A percentile compares a stretch with the other conserved stretches of the same genome.
Evolutionary conservation across 2,113 vertebrate genomes (phyloP).

Genomic region (Forbesichthys papilliferus): DNA sequence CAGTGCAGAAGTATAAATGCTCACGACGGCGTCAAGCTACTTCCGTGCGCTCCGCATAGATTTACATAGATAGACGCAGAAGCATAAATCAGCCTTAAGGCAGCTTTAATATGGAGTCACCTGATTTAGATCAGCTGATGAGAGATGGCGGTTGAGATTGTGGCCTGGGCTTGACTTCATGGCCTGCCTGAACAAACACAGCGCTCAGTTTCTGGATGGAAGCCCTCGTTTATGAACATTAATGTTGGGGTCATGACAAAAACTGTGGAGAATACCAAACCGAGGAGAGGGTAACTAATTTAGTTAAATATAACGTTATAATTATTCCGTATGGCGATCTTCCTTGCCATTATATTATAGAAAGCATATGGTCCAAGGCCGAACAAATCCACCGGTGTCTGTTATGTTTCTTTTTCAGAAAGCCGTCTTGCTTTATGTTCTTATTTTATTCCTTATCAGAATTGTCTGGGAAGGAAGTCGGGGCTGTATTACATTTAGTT

Average conservation of each 20-base stretch:
- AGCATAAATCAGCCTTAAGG: too few species aligned
- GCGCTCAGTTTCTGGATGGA: slow-evolving; percentile 3
- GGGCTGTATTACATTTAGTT: slow-evolving; percentile 40
- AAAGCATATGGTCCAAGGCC: slow-evolving; percentile 26
- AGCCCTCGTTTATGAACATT: background rate
- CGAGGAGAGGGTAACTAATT: slow-evolving; percentile 22
- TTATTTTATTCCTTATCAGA: slow-evolving; percentile 21
- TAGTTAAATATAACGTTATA: slow-evolving; percentile 24
- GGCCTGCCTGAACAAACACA: too few species aligned
- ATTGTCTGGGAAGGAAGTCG: slow-evolving; percentile 33
- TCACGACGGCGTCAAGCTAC: too few species aligned
- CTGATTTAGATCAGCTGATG: too few species aligned
- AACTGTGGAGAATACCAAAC: slow-evolving; percentile 12
- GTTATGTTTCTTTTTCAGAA: slow-evolving; percentile 21
- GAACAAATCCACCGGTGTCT: slow-evolving; percentile 6
- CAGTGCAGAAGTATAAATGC: too few species aligned
- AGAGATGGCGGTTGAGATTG: too few species aligned
- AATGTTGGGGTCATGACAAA: slow-evolving; percentile 27
- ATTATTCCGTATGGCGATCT: slow-evolving; percentile 34
- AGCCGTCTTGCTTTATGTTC: slow-evolving; percentile 1
- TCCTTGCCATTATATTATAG: slow-evolving; percentile 37
- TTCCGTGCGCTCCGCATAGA: too few species aligned
- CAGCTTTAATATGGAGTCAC: too few species aligned
- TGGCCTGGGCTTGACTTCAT: too few species aligned
- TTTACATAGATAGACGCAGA: too few species aligned